A percentile compares a stretch with the other conserved stretches of the same genome.
Evolutionary conservation across 1,140 invertebrate species (phyloP).

Genomic region (Bombus confusus): DNA sequence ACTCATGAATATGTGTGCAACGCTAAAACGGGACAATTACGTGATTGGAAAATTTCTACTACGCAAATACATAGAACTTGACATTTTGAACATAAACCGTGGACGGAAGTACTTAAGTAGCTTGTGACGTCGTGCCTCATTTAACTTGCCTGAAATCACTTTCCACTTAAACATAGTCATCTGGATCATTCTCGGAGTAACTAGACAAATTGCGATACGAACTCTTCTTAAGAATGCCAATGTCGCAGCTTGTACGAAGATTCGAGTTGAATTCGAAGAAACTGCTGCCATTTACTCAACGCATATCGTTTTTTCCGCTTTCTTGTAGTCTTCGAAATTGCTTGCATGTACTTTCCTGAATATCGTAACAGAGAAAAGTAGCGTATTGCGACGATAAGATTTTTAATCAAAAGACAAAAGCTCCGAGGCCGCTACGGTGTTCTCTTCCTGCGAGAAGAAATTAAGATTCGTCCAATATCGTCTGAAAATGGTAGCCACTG

Average conservation of each 20-base stretch:
- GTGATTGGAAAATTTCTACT: background rate
- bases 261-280: background rate
- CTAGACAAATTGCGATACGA: background rate
- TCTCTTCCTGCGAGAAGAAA: background rate
- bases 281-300: background rate
- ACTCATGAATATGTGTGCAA: background rate
- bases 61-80: background rate
- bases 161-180: background rate
- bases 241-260: background rate
- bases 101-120: background rate
- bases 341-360: background rate
- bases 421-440: background rate
- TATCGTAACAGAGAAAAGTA: background rate
- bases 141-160: background rate
- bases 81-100: background rate
- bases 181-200: background rate
- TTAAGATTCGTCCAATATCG: background rate
- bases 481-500: background rate
- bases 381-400: background rate
- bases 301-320: background rate
- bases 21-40: background rate
- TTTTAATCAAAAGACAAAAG: background rate
- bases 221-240: background rate
- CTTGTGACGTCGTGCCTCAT: background rate
- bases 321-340: background rate